Conservation (phyloP, 30 jellyfish, hydroid and myxozoan species). For the Euphysa ruthae region DNA sequence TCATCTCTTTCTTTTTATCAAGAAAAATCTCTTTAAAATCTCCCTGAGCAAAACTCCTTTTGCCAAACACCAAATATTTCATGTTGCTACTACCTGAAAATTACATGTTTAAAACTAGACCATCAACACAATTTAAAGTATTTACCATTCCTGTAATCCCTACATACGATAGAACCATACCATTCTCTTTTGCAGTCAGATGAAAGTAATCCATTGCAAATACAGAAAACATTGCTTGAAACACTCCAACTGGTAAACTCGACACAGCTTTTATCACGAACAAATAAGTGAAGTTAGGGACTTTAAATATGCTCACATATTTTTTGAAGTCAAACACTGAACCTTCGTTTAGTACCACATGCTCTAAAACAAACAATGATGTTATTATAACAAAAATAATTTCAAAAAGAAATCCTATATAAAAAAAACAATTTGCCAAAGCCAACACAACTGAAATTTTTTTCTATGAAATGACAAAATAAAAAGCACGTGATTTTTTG, state of each 20-base stretch:
- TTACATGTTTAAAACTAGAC: too few relatives aligned
- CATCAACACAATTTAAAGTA: too few relatives aligned
- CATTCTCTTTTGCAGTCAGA: conserved; percentile 79
- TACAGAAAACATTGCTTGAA: conserved; percentile 91
- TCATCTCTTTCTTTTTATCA: too few relatives aligned
- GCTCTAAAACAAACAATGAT: background rate
- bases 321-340: background rate
- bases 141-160: conserved; percentile 66
- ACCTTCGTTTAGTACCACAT: too few relatives aligned
- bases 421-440: too few relatives aligned
- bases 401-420: background rate
- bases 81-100: too few relatives aligned
- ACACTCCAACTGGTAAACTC: conserved; percentile 82
- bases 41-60: too few relatives aligned
- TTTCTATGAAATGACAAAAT: too few relatives aligned
- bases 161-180: conserved; percentile 78
- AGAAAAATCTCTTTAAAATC: too few relatives aligned
- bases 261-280: conserved; percentile 53
- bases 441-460: too few relatives aligned
- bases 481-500: too few relatives aligned
- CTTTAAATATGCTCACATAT: conserved; percentile 11
- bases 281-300: conserved; percentile 54
- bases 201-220: conserved; percentile 84
- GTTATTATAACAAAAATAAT: background rate
- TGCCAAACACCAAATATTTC: too few relatives aligned